Evolutionary conservation across 2,888 invertebrate genomes (phyloP), one percentile per base, ranked within the genome.

Genomic region (Helobdella robusta): DNA sequence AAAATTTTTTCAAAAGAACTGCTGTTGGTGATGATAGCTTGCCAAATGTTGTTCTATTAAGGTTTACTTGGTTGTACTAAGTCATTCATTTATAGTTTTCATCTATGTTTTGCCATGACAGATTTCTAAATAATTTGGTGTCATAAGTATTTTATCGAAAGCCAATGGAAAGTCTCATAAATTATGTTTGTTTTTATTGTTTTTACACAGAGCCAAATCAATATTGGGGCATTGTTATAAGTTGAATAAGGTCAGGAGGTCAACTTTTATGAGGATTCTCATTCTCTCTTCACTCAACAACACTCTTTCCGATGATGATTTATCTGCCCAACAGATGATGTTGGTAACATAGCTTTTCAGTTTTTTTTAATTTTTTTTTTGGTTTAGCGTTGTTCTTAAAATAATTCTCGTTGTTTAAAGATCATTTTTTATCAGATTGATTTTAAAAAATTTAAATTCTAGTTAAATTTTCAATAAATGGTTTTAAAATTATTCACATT

Each of bases 241-340:
- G 68, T 69, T 83, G 48, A 65, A 71, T 1, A 72, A 72, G 15
- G 73, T 72, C 8, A 73, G 76, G 3, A 73, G 80, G 44, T 70
- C 73, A n/a, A 74, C 82, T 18, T 82, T 82, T 72, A 73, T 79
- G 23, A 69, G 82, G 34, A 70, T 79, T 6, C 71, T 82, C 68
- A 79, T 81, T 73, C 72, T 83, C 50, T 81, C 79, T 70, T 79
- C 78, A 2, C 74, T 81, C 6, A 72, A 73, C 32, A 70, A 72
- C 58, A 75, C 75, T 2, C 71, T 73, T 36, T 69, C 75, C 2
- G 77, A 77, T 70, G 77, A 79, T 32, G 77, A 79, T 35, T 66
- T 34, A 15, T 59, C 54, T 30, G 68, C 48, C 5, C 69, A 68
- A 44, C 67, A 70, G 32, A 65, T 65, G 34, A 54, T 70, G 67